Conservation (phyloP, 1,140 invertebrate species). For the Anastatus disparis region DNA sequence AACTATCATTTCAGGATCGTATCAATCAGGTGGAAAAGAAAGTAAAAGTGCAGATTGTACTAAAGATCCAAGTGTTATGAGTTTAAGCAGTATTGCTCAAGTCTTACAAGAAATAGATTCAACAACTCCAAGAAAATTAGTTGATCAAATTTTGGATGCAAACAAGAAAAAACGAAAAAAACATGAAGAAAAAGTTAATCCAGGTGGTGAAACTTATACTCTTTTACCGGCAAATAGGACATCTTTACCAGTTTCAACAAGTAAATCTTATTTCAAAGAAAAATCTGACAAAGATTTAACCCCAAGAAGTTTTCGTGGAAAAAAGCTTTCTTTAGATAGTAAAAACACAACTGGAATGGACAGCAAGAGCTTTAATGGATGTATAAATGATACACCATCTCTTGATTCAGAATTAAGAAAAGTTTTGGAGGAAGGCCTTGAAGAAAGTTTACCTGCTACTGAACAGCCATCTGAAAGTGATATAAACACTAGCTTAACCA, state of each 20-base stretch:
- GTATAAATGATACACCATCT: slow-evolving; percentile 1
- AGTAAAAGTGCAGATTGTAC: slow-evolving; percentile 39
- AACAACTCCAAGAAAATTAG: slow-evolving; percentile 54
- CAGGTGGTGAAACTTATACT: slow-evolving; percentile 44
- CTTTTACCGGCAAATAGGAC: slow-evolving; percentile 39
- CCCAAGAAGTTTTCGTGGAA: slow-evolving; percentile 12
- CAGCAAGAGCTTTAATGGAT: not conserved
- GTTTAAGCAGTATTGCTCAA: slow-evolving; percentile 59
- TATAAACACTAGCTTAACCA: too few species aligned
- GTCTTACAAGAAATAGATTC: slow-evolving; percentile 52
- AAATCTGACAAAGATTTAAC: slow-evolving; percentile 42
- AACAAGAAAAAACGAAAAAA: slow-evolving; percentile 53
- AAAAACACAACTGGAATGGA: slow-evolving; percentile 34
- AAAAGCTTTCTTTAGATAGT: slow-evolving; percentile 55
- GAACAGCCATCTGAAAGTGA: too few species aligned
- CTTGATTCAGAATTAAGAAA: slow-evolving; percentile 5
- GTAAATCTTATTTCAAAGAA: slow-evolving; percentile 13
- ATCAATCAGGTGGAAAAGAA: slow-evolving; percentile 14
- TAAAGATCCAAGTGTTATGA: slow-evolving; percentile 53
- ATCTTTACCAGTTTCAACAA: slow-evolving; percentile 46
- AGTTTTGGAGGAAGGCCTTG: slow-evolving; percentile 17
- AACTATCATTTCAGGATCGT: slow-evolving; percentile 18
- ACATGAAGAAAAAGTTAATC: not conserved
- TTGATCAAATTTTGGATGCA: slow-evolving; percentile 58
- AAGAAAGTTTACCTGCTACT: not conserved